These are phyloP conservation scores for Condylura cristata DNA, from an alignment of 2,113 vertebrate genomes.

Conservation along the genomic window DNA sequence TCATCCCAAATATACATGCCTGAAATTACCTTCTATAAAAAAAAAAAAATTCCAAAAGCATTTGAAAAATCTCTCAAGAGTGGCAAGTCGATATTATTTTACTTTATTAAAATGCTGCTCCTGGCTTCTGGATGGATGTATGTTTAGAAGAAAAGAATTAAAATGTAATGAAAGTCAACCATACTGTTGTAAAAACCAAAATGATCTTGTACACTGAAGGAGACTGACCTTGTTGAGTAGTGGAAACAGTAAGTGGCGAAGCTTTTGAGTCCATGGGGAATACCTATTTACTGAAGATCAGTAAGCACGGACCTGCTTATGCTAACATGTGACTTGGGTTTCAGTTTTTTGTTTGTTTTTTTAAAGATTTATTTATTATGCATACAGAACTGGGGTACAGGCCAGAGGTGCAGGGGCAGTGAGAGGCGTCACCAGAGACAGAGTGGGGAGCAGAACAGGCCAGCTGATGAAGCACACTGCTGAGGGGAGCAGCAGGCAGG, in stretches of 20 bases:
- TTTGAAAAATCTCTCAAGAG: slow-evolving; percentile 57
- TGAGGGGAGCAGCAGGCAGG: too few relatives aligned
- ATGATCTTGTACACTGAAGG: not conserved
- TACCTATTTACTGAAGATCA: not conserved
- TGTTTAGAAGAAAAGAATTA: slow-evolving; percentile 30
- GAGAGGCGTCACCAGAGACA: too few relatives aligned
- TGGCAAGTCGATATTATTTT: slow-evolving; percentile 48
- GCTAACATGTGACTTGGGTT: slow-evolving; percentile 4
- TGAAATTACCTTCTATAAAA: slow-evolving; percentile 58
- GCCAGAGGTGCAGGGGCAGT: too few relatives aligned
- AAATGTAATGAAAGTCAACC: slow-evolving; percentile 25
- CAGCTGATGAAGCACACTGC: too few relatives aligned
- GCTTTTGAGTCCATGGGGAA: slow-evolving; percentile 5
- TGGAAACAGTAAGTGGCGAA: not conserved
- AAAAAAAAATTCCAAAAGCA: slow-evolving; percentile 55
- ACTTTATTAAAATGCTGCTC: slow-evolving; percentile 55
- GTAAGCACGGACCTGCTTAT: slow-evolving; percentile 22
- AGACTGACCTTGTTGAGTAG: not conserved
- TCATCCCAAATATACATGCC: slow-evolving; percentile 61
- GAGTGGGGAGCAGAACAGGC: too few relatives aligned
- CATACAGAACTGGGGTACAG: too few relatives aligned
- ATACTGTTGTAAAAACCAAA: slow-evolving; percentile 4
- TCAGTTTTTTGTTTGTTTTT: too few relatives aligned
- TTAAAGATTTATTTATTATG: too few relatives aligned
- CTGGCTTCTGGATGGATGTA: slow-evolving; percentile 46